These are phyloP conservation scores for Pleuronectes platessa DNA, from an alignment of 2,113 vertebrate species.

Conservation along the genomic window DNA sequence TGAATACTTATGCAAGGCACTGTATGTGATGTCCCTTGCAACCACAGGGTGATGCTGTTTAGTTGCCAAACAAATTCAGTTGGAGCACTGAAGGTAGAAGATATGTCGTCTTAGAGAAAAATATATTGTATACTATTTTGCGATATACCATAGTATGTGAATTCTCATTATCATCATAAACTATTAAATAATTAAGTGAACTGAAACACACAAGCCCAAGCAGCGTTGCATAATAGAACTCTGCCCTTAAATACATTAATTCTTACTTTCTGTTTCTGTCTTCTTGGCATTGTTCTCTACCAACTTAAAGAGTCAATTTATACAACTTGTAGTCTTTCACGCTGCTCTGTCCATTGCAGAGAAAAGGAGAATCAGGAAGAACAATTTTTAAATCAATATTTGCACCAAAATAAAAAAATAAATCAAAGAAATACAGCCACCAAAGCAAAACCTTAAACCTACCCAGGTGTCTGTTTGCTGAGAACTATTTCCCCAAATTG, in stretches of 20 bases:
- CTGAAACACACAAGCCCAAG: background rate
- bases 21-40: background rate
- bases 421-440: background rate
- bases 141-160: background rate
- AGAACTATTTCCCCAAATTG: slow-evolving; percentile 20
- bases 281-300: background rate
- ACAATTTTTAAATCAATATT: background rate
- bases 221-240: background rate
- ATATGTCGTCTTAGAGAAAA: background rate
- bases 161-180: background rate
- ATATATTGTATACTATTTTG: background rate
- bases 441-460: background rate
- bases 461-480: background rate
- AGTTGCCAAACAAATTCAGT: slow-evolving; percentile 31
- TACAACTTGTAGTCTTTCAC: background rate
- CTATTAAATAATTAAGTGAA: background rate
- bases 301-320: background rate
- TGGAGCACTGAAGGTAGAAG: background rate
- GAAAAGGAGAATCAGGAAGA: background rate
- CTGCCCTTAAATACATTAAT: background rate
- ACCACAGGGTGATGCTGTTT: slow-evolving; percentile 72
- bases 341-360: background rate
- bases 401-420: background rate
- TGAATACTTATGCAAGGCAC: too few species aligned
- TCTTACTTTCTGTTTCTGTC: background rate